Percentiles rank a stretch among this genome's conserved stretches.
phyloP scores from a whole-genome alignment of 2,888 invertebrate genomes.

The Physocephala rufipes region DNA sequence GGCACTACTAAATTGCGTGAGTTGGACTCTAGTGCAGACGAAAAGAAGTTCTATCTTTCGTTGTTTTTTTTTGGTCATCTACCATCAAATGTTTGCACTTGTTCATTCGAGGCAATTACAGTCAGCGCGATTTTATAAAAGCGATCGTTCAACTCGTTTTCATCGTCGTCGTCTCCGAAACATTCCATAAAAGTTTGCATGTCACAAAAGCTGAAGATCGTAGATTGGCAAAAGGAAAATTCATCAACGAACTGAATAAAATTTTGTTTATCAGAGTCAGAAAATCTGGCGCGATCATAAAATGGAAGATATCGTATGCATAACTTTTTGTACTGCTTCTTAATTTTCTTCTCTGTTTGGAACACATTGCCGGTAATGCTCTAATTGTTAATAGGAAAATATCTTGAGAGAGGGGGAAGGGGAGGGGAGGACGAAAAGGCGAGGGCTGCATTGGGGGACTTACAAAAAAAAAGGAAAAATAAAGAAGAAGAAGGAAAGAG shows the following conservation, averaged over 20 bases:
- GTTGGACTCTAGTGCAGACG: background rate
- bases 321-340: slow-evolving; percentile 18
- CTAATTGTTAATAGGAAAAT: background rate
- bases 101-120: too few species aligned
- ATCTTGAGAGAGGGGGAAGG: background rate
- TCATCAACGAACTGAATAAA: slow-evolving; percentile 23
- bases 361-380: too few species aligned
- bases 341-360: too few species aligned
- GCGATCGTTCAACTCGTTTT: slow-evolving; percentile 15
- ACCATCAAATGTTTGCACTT: background rate
- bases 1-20: too few species aligned
- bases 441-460: background rate
- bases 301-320: slow-evolving; percentile 28
- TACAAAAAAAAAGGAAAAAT: background rate
- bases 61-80: background rate
- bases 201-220: slow-evolving; percentile 30
- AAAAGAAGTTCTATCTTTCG: too few species aligned
- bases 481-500: too few species aligned
- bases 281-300: slow-evolving; percentile 17
- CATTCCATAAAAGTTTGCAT: slow-evolving; percentile 34
- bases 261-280: slow-evolving; percentile 20
- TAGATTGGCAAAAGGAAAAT: slow-evolving; percentile 20
- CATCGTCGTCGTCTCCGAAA: background rate
- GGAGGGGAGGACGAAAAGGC: background rate
- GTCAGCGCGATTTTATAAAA: background rate